Evolutionary conservation across 2,888 invertebrate genomes (phyloP), one percentile per base, ranked within the genome.

Genomic region (Esperia sulphurella): DNA sequence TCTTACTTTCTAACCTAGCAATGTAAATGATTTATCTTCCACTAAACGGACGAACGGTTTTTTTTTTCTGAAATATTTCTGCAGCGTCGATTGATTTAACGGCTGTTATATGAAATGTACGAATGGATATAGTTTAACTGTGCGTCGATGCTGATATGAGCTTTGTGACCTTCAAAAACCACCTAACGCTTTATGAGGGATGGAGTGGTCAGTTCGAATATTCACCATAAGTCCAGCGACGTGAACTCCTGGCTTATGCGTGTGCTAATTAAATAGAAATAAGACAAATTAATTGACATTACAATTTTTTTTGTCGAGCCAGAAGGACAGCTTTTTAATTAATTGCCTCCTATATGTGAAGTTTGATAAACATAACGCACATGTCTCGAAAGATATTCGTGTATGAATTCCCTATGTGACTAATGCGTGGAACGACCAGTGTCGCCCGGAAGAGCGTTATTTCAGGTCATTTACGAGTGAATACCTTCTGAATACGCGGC

Each of bases 401-500:
- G 37, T 37, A n/a, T 37, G 12, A 37, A 1, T 2, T 37, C n/a
- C 10, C 37, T 13, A 14, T 14, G 14, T 39, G 14, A n/a, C 39
- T 39, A 8, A 13, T 48, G 42, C 39, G 48, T 46, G 43, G 44
- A 46, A 44, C 49, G 48, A 51, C 47, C 44, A 14, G 21, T 21
- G 21, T 14, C 45, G 58, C 49, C 69, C 78, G 81, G 81, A 79
- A 71, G 73, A 66, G 66, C 68, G 63, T 72, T 67, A 77, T 80
- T 80, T 65, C 69, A 46, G 66, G 62, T 70, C 67, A 74, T 77
- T 79, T 75, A 77, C 69, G 67, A 74, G 55, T 65, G 64, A 61
- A 52, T 43, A 41, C 29, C 12, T 60, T 57, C 58, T 71, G 64
- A 68, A 66, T 67, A 63, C 57, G 64, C 65, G 62, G 67, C 61